phyloP scores from a whole-genome alignment of 2,797 vertebrate species.

The Echiichthys vipera region DNA sequence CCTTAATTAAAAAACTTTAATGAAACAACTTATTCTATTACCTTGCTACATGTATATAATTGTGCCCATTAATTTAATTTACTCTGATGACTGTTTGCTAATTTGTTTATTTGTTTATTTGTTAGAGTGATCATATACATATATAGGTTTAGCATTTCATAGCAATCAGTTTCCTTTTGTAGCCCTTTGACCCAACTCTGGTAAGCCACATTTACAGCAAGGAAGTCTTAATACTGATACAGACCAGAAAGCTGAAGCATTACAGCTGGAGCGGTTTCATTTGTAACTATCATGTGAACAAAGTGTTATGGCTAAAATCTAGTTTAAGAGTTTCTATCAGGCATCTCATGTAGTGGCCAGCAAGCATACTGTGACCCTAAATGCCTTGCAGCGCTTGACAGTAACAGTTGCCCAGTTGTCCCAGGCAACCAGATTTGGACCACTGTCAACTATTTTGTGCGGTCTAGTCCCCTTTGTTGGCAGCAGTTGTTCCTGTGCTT shows the following conservation, averaged over 20 bases:
- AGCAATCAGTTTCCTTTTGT: not conserved
- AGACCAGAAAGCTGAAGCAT: not conserved
- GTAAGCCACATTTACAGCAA: not conserved
- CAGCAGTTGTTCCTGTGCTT: constrained; percentile 45
- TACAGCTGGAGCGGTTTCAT: not conserved
- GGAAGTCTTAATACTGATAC: not conserved
- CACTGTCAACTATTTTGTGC: constrained; percentile 59
- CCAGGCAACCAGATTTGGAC: constrained; percentile 67
- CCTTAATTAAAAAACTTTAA: not conserved
- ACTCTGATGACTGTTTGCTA: not conserved
- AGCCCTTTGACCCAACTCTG: not conserved
- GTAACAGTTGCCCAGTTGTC: constrained; percentile 40
- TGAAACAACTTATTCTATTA: not conserved
- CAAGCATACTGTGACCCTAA: constrained; percentile 49
- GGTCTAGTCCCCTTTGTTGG: constrained; percentile 54
- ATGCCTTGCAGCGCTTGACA: constrained; percentile 51
- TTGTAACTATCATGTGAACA: not conserved
- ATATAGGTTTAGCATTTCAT: not conserved
- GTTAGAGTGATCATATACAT: not conserved
- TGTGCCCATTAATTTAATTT: not conserved
- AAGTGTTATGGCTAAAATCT: constrained; percentile 15
- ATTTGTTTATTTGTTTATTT: constrained; percentile 1
- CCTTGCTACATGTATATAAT: not conserved
- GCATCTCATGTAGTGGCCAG: constrained; percentile 22
- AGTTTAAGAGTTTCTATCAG: constrained; percentile 32